Evolutionary conservation across 2,888 invertebrate genomes (phyloP), one percentile per base, ranked within the genome.

Genomic region (Pollenia griseotomentosa): DNA sequence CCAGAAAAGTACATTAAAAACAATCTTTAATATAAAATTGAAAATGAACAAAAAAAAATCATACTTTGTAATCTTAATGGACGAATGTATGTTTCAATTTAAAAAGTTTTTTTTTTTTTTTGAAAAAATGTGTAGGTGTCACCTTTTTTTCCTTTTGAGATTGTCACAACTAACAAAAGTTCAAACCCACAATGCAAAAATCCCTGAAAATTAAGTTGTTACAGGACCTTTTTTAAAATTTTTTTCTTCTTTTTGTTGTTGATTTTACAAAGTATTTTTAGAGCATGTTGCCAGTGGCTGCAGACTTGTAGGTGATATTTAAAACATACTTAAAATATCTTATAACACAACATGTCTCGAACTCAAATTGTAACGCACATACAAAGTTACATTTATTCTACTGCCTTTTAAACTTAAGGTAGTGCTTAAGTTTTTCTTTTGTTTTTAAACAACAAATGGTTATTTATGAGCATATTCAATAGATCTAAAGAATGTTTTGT

Each of bases 281-380:
- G 7, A 71, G 74, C 53, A 74, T 66, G 48, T 78, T 77, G 84
- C 68, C 83, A 57, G 73, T 84, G 87, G 78, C 83, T 81, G 79
- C 57, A 65, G 63, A 81, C 73, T 74, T 87, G 80, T 83, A 81
- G 87, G 80, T 81, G 87, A 87, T 84, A 87, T 87, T 87, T 84
- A 84, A 87, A 78, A 84, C 83, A 84, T 87, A 73, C 77, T 78
- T 87, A 84, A 87, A 81, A 81, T 87, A 84, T 87, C 87, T 84
- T 84, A 87, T 87, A 70, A 77, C 81, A 79, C 48, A 85, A 77
- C 86, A 83, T 86, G 75, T 71, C 82, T 79, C 55, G 33, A 59
- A 78, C 57, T 70, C n/a, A 46, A 84, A 61, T 33, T 68, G 59
- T 44, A 68, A 23, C 2, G 61, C 53, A 68, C 23, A 42, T 74